Evolutionary conservation across 2,113 vertebrate species (phyloP).

Genomic region (Erythrolamprus reginae): DNA sequence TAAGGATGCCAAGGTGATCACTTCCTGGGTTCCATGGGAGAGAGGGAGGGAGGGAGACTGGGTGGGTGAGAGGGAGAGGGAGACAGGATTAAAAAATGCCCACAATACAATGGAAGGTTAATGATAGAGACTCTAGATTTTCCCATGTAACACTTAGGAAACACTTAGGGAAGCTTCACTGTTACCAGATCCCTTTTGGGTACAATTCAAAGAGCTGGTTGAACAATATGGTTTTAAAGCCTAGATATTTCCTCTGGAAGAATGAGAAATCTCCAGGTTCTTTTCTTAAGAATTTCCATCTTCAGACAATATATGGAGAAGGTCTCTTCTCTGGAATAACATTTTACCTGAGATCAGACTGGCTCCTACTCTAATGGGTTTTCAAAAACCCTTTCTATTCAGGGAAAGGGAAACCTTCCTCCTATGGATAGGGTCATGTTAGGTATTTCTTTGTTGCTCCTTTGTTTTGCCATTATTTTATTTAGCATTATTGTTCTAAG

Average conservation of each 20-base stretch:
- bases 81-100: too few species aligned
- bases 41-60: too few species aligned
- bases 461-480: not conserved
- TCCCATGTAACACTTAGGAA: not conserved
- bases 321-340: not conserved
- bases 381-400: not conserved
- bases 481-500: not conserved
- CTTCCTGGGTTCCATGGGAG: too few species aligned
- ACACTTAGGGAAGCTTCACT: not conserved
- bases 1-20: too few species aligned
- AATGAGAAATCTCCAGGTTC: not conserved
- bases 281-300: not conserved
- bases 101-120: not conserved
- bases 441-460: not conserved
- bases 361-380: not conserved
- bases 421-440: not conserved
- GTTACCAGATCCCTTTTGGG: not conserved
- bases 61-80: too few species aligned
- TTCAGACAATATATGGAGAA: not conserved
- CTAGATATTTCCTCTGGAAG: not conserved
- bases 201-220: not conserved
- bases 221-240: not conserved
- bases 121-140: not conserved
- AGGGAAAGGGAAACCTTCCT: not conserved
- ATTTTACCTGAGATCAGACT: not conserved